Evolutionary conservation across 2,113 vertebrate species (phyloP).

Genomic region (Montifringilla adamsi): DNA sequence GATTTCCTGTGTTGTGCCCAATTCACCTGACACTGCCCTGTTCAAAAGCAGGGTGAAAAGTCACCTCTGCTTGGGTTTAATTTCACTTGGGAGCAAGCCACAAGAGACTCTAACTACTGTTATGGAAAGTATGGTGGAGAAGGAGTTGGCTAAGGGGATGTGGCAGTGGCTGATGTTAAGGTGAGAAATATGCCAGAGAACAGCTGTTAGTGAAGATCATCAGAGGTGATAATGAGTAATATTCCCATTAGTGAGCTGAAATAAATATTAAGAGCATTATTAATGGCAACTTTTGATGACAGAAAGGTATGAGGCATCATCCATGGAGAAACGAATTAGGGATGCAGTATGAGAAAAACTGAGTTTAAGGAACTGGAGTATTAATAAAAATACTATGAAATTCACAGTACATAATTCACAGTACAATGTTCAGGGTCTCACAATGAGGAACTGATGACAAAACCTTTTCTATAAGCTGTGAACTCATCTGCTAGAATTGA

Average conservation of each 20-base stretch:
- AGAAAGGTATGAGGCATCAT: not conserved
- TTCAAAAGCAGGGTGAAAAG: not conserved
- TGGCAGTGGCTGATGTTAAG: not conserved
- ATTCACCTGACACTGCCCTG: not conserved
- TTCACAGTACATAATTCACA: not conserved
- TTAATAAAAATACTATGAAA: not conserved
- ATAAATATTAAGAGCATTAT: not conserved
- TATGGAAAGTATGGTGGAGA: not conserved
- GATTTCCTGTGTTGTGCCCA: not conserved
- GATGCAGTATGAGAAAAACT: not conserved
- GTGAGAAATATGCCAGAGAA: not conserved
- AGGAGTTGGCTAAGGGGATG: not conserved
- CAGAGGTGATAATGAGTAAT: not conserved
- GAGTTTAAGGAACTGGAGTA: not conserved
- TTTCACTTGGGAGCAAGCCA: not conserved
- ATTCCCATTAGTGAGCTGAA: not conserved
- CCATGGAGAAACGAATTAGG: not conserved
- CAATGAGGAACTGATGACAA: not conserved
- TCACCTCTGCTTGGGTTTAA: not conserved
- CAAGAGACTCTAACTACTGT: not conserved
- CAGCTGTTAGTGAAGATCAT: not conserved
- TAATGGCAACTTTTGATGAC: not conserved
- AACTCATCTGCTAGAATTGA: not conserved
- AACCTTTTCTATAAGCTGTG: not conserved
- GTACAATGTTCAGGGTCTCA: not conserved